Conservation (phyloP, 2,797 vertebrate species). For the Lagocephalus sceleratus region DNA sequence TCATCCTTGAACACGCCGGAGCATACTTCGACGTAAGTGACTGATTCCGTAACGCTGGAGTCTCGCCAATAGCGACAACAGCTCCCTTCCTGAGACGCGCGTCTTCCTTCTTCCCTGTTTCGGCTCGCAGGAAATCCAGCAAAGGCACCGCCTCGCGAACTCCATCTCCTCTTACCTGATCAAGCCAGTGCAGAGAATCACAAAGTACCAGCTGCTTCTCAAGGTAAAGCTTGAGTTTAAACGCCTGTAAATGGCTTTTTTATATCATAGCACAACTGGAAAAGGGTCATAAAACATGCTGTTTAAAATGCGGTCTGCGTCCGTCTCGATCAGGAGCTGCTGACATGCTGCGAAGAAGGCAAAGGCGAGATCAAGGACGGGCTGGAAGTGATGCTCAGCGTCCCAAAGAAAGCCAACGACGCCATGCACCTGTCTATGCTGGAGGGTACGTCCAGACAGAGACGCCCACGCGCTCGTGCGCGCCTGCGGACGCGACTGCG, state of each 20-base stretch:
- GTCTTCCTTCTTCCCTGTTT: slow-evolving; percentile 1
- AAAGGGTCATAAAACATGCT: not conserved
- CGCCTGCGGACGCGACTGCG: not conserved
- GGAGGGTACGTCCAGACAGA: slow-evolving; percentile 79
- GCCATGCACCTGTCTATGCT: slow-evolving; percentile 99
- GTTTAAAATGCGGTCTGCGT: not conserved
- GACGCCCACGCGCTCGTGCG: slow-evolving; percentile 5
- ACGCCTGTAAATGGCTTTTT: not conserved
- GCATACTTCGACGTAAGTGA: slow-evolving; percentile 92
- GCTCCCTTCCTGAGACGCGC: too few species aligned
- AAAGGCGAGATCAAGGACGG: slow-evolving; percentile 99
- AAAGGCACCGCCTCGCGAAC: slow-evolving; percentile 94
- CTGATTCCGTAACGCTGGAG: too few species aligned
- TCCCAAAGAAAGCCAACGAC: slow-evolving; percentile 96
- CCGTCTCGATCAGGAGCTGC: slow-evolving; percentile 81
- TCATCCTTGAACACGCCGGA: slow-evolving; percentile 94
- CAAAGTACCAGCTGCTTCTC: slow-evolving; percentile 96
- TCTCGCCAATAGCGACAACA: too few species aligned
- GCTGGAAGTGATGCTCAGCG: slow-evolving; percentile 98
- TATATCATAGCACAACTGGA: too few species aligned
- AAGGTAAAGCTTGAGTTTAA: slow-evolving; percentile 75
- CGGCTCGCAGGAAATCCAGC: slow-evolving; percentile 89
- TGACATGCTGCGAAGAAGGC: slow-evolving; percentile 97
- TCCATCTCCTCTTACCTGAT: slow-evolving; percentile 99
- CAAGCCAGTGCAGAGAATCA: slow-evolving; percentile 98